Base-by-base conservation (phyloP, 1,140 invertebrate genomes). In the Zaprionus camerounensis region DNA sequence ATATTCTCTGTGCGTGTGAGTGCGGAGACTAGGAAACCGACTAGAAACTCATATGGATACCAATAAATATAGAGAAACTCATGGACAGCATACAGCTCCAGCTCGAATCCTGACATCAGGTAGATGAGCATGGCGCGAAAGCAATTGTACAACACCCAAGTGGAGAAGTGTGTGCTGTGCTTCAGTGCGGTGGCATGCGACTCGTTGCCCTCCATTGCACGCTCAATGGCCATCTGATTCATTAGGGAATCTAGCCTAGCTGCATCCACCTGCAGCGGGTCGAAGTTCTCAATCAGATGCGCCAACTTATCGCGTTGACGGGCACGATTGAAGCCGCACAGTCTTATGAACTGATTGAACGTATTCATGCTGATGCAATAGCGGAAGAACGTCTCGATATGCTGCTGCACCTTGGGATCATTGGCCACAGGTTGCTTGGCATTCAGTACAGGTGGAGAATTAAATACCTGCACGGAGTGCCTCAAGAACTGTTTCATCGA, bases 31-130 rank as follows among this genome's bases (percentile, higher is more conserved):
- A 99, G 93, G 97, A 98, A 99, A 11, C 97, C 97, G 92, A 98
- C 99, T 4, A 99, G 93, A 93, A 98, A 98, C 94, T 99, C 98
- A 93, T 98, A 98, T 26, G 99, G 93, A 93, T 99, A 99, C 98
- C 98, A 98, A 94, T 96, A 99, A 76, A 99, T 96, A 91, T 98
- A 99, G 83, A 98, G 96, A 93, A 98, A 99, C 94, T 99, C 98
- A 92, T 99, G 98, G n/a, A 96, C 95, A 49, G 97, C 97, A 94
- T 99, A 99, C 1, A 99, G 93, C 92, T 99, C 98, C 17, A 99
- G 94, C 91, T 99, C 98, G 85, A 99, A 98, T 0, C 98, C 98
- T 61, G 97, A 97, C 68, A 99, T 94, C 24, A 99, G 94, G 93
- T 98, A 99, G 92, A 98, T 96, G 68, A 98, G 97, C 98, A 99